Conservation (phyloP, 2,797 vertebrate species). For the Fringilla coelebs region DNA sequence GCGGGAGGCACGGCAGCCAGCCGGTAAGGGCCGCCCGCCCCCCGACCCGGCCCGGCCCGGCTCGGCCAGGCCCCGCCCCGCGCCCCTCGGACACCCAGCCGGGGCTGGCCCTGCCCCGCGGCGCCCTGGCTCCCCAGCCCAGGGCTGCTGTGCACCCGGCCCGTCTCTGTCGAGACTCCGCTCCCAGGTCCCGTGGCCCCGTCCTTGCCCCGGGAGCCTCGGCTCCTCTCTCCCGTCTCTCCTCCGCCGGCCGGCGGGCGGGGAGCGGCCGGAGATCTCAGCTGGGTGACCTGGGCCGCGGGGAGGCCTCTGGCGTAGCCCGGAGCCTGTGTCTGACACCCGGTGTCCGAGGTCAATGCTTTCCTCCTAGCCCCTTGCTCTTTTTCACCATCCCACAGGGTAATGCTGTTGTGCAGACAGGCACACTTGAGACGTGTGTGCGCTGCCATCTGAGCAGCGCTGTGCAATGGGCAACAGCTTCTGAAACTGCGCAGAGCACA, state of each 20-base stretch:
- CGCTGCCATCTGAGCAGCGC: accelerated
- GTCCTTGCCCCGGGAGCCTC: background rate
- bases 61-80: too few relatives aligned
- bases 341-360: background rate
- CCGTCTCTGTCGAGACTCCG: background rate
- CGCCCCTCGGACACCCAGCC: background rate
- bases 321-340: background rate
- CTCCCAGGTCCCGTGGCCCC: background rate
- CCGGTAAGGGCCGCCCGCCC: background rate
- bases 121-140: background rate
- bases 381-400: accelerated
- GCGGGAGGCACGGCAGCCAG: background rate
- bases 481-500: background rate
- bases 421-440: accelerated
- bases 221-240: too few relatives aligned
- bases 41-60: background rate
- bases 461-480: background rate
- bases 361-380: too few relatives aligned
- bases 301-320: background rate
- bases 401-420: accelerated
- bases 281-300: background rate
- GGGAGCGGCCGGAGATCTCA: too few relatives aligned
- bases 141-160: background rate
- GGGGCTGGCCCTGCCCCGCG: background rate
- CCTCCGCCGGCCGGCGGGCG: background rate